These are phyloP conservation scores for Xerus rutilus DNA, from an alignment of 2,797 vertebrate genomes.

Conservation along the genomic window DNA sequence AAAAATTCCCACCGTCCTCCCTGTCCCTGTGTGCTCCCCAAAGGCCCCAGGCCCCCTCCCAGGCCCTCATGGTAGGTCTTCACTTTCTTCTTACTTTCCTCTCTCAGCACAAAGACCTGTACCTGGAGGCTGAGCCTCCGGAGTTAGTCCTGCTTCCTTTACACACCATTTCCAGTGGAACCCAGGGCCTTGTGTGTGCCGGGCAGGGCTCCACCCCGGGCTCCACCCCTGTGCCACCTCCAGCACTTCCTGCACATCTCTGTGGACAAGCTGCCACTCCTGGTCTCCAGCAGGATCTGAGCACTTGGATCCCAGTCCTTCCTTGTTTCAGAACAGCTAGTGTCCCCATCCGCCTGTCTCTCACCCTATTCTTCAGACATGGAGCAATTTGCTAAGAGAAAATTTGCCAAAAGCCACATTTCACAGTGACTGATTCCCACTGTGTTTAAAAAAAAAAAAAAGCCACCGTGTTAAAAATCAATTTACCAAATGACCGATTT, in stretches of 20 bases:
- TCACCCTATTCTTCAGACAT: not conserved
- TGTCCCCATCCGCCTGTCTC: not conserved
- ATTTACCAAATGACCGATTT: not conserved
- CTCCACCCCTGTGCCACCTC: no score
- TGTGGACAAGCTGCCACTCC: not conserved
- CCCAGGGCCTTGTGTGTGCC: no score
- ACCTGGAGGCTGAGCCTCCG: not conserved
- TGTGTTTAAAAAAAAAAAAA: not conserved
- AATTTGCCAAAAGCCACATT: not conserved
- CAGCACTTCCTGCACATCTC: no score
- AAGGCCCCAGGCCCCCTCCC: not conserved
- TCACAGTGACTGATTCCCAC: not conserved
- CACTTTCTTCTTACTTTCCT: not conserved
- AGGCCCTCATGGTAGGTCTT: no score
- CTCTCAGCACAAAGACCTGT: not conserved
- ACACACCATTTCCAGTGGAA: fast-evolving
- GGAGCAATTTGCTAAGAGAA: not conserved
- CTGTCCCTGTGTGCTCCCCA: not conserved
- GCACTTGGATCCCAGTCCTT: not conserved
- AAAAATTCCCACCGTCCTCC: not conserved
- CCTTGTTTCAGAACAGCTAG: not conserved
- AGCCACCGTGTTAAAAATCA: not conserved
- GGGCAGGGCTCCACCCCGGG: no score
- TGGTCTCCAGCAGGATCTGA: not conserved
- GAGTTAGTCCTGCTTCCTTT: not conserved